Percentiles rank a stretch among this genome's conserved stretches.
phyloP scores from a whole-genome alignment of 2,797 vertebrate genomes.

The Hybognathus amarus region DNA sequence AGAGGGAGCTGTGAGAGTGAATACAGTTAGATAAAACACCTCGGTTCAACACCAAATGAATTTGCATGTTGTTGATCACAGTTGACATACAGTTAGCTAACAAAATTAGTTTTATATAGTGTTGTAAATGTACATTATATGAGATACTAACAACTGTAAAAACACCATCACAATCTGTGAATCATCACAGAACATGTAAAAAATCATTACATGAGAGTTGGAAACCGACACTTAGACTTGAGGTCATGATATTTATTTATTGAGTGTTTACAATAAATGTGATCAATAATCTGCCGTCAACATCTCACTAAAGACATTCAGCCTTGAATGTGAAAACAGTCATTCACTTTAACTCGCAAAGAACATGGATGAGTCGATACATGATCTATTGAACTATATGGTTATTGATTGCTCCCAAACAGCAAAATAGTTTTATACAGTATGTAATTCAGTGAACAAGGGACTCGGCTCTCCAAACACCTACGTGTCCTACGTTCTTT shows the following conservation, averaged over 20 bases:
- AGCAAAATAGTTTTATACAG: constrained; percentile 8
- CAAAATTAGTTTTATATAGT: not conserved
- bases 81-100: not conserved
- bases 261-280: not conserved
- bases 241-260: not conserved
- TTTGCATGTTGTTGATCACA: not conserved
- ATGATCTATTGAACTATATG: not conserved
- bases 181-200: not conserved
- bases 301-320: not conserved
- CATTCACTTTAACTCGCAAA: not conserved
- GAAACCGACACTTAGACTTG: not conserved
- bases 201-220: not conserved
- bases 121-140: not conserved
- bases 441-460: not conserved
- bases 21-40: not conserved
- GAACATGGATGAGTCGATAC: not conserved
- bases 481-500: constrained; percentile 36
- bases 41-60: not conserved
- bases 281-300: not conserved
- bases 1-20: constrained; percentile 28
- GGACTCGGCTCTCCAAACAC: constrained; percentile 50
- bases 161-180: not conserved
- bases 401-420: constrained; percentile 49
- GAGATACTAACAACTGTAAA: not conserved
- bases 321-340: not conserved